phyloP scores from a whole-genome alignment of 2,888 invertebrate genomes.

The Lasioglossum morio region DNA sequence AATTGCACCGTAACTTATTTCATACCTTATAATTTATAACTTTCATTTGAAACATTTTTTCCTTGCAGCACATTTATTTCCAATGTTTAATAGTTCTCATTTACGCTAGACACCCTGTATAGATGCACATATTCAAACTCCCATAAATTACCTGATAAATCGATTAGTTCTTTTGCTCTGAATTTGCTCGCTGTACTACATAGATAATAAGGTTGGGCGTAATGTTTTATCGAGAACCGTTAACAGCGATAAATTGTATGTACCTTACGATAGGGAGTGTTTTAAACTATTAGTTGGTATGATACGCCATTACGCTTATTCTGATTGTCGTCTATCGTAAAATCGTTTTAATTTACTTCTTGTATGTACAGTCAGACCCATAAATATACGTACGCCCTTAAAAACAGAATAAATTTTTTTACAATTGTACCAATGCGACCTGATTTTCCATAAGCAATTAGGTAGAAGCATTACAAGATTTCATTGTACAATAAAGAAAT shows the following conservation, averaged over 20 bases:
- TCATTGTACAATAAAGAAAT: no score
- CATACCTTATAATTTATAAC: background rate
- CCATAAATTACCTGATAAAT: conserved; percentile 41
- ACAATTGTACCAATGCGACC: no score
- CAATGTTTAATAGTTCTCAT: background rate
- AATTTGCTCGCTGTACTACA: conserved; percentile 32
- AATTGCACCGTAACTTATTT: background rate
- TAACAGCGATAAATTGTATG: conserved; percentile 21
- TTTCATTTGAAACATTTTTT: background rate
- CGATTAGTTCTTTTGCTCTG: conserved; percentile 27
- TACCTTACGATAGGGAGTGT: background rate
- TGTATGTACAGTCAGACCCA: no score
- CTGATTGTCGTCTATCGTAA: background rate
- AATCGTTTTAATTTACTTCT: conserved; percentile 1
- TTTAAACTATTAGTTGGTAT: conserved; percentile 1
- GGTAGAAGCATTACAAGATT: no score
- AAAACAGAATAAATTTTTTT: no score
- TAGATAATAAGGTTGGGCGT: conserved; percentile 30
- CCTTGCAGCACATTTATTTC: background rate
- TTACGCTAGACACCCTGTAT: background rate
- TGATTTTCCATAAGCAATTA: no score
- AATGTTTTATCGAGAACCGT: conserved; percentile 36
- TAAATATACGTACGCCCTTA: no score
- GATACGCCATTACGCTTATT: background rate
- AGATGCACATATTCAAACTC: conserved; percentile 18